Base-by-base conservation (phyloP, 2,113 vertebrate species). In the Tenebrosternarchus preto region DNA sequence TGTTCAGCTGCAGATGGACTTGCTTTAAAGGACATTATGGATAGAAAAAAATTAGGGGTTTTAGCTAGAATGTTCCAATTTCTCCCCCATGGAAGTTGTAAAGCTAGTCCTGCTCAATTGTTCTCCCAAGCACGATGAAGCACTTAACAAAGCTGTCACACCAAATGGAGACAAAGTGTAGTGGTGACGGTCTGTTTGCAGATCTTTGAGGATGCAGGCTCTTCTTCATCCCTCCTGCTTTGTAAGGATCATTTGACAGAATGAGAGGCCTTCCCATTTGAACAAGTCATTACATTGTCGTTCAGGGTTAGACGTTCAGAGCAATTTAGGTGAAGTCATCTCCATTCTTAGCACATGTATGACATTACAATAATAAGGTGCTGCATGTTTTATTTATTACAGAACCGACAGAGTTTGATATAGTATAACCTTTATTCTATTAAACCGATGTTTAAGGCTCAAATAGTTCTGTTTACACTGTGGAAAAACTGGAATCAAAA, bases 1-100 rank as follows among this genome's bases (percentile, higher is more conserved):
- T 71, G 64, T 67, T 59, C 68, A 67, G 31, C 56, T 77, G 71
- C 29, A n/a, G 25, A 69, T 67, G 39, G 79, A 22, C 6, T 61
- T 78, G 57, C 53, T 50, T 57, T 75, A 17, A 29, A 74, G 57
- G 27, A 29, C 7, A 36, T 20, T 80, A 33, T 36, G 29, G 57
- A 29, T 56, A 22, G 17, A 55, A 20, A 9, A n/a, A n/a, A n/a
- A n/a, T n/a, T n/a, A n/a, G n/a, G n/a, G n/a, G n/a, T n/a, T n/a
- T n/a, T n/a, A n/a, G n/a, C n/a, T n/a, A n/a, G n/a, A n/a, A n/a
- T n/a, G n/a, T n/a, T n/a, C n/a, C n/a, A n/a, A n/a, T n/a, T n/a
- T n/a, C n/a, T 64, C 27, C 33, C 20, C 22, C 36, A 20, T 63
- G 25, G 20, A 55, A 17, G 16, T 46, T 20, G 24, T 19, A 19